Evolutionary conservation across 2,888 invertebrate genomes (phyloP).

Genomic region (Acrobasis suavella): DNA sequence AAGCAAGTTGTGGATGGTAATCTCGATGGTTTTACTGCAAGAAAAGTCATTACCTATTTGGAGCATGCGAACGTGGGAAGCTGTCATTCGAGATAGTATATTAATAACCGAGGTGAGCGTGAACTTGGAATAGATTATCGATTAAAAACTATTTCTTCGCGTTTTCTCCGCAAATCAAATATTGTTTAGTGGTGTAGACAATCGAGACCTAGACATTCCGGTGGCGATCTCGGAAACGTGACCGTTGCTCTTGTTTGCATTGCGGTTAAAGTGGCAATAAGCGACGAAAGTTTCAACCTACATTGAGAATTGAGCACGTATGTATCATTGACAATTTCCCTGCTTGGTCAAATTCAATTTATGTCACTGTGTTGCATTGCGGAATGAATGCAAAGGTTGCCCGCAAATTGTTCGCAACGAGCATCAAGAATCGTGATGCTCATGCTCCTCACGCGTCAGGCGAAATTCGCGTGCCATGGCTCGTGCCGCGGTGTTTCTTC

Average conservation of each 20-base stretch:
- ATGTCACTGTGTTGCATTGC: conserved; percentile 68
- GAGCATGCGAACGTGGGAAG: conserved; percentile 74
- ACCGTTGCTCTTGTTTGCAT: conserved; percentile 68
- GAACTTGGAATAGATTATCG: conserved; percentile 54
- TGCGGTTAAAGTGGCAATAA: conserved; percentile 67
- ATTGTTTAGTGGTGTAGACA: conserved; percentile 47
- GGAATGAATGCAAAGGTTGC: conserved; percentile 71
- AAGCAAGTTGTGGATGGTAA: conserved; percentile 31
- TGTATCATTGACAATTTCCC: conserved; percentile 71
- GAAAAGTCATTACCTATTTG: conserved; percentile 59
- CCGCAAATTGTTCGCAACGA: conserved; percentile 46
- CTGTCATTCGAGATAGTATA: conserved; percentile 53
- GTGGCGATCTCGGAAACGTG: conserved; percentile 65
- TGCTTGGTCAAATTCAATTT: conserved; percentile 62
- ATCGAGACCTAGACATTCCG: conserved; percentile 46
- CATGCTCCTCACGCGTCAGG: conserved; percentile 57
- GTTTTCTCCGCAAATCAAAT: conserved; percentile 51
- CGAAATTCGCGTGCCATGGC: conserved; percentile 60
- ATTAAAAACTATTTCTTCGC: conserved; percentile 50
- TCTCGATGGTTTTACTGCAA: conserved; percentile 33
- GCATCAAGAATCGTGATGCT: conserved; percentile 33
- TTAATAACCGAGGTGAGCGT: conserved; percentile 52
- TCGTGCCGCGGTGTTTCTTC: conserved; percentile 51
- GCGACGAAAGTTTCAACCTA: conserved; percentile 75
- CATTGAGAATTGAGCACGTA: conserved; percentile 63